These are phyloP conservation scores for Nesoenas mayeri DNA, from an alignment of 2,113 vertebrate genomes.

Conservation along the genomic window DNA sequence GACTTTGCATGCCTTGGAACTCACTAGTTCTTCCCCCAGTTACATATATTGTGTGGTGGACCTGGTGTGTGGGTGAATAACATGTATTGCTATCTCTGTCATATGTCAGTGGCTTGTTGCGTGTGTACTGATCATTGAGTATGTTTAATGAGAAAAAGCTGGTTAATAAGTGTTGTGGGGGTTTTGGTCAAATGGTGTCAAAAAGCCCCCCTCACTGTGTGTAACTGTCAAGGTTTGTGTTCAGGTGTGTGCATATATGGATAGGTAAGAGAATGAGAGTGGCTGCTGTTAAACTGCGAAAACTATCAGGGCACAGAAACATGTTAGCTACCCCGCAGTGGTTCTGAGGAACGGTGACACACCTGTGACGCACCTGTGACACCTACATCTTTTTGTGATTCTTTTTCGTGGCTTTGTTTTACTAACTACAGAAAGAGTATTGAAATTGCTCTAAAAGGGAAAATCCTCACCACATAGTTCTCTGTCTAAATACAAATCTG, in stretches of 20 bases:
- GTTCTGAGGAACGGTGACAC: not conserved
- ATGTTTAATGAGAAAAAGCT: not conserved
- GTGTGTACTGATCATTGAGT: not conserved
- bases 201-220: not conserved
- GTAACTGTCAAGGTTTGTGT: not conserved
- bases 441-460: not conserved
- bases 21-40: not conserved
- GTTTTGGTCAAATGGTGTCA: not conserved
- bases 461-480: not conserved
- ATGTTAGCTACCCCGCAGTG: not conserved
- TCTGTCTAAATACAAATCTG: not conserved
- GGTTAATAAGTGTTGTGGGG: not conserved
- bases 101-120: not conserved
- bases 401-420: not conserved
- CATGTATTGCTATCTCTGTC: fast-evolving
- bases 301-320: not conserved
- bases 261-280: not conserved
- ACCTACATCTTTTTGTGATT: not conserved
- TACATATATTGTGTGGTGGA: not conserved
- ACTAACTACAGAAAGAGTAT: not conserved
- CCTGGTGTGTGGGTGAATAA: not conserved
- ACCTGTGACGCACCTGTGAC: not conserved
- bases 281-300: not conserved
- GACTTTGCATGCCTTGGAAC: not conserved
- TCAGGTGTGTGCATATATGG: not conserved